phyloP scores from a whole-genome alignment of 2,888 invertebrate genomes.

The Leptinotarsa rubiginosa region DNA sequence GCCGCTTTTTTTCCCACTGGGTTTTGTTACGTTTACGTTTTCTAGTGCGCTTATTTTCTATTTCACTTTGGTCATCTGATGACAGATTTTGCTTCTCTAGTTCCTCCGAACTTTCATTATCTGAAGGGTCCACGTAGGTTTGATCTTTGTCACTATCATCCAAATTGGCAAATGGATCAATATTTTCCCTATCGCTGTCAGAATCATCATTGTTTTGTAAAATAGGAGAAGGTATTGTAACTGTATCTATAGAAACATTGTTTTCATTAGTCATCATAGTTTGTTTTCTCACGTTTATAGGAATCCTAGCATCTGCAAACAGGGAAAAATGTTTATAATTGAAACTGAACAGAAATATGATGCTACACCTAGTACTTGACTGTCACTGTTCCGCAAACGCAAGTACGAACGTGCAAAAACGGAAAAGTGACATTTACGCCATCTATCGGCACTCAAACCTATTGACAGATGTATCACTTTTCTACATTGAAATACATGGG shows the following conservation, averaged over 20 bases:
- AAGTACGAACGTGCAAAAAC: not conserved
- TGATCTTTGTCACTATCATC: slow-evolving; percentile 5
- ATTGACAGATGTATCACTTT: not conserved
- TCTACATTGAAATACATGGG: slow-evolving; percentile 3
- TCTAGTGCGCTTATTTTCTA: not conserved
- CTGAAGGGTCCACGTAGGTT: not conserved
- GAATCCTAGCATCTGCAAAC: not conserved
- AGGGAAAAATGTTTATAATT: not conserved
- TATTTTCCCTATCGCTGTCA: not conserved
- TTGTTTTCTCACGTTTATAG: not conserved
- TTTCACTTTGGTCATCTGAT: not conserved
- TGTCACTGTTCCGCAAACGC: not conserved
- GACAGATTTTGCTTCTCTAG: not conserved
- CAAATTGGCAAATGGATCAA: slow-evolving; percentile 1
- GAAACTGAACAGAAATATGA: not conserved
- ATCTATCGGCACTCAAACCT: too few relatives aligned
- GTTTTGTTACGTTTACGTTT: not conserved
- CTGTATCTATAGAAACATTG: slow-evolving; percentile 1
- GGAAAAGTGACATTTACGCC: not conserved
- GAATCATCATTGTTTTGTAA: not conserved
- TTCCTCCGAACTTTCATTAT: not conserved
- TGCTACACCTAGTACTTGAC: not conserved
- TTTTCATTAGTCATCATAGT: not conserved
- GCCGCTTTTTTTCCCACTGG: not conserved
- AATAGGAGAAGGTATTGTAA: not conserved